Percentiles rank a stretch among this genome's conserved stretches.
Conservation (phyloP, 2,888 invertebrate genomes). For the Phragmatobia fuliginosa region DNA sequence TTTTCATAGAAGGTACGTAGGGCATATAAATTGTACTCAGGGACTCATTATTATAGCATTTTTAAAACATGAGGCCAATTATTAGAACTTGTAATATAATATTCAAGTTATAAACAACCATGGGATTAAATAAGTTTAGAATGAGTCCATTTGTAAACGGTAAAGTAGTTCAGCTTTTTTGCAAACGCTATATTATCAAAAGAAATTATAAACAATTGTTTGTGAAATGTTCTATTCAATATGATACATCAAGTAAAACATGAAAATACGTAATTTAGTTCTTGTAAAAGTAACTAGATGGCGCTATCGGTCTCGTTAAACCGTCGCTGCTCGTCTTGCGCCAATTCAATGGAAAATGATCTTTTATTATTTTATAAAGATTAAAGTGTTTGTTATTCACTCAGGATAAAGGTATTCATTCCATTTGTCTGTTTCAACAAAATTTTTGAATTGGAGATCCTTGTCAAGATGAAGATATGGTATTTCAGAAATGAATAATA, state of each 20-base stretch:
- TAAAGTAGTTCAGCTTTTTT: background rate
- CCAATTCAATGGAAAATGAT: slow-evolving; percentile 7
- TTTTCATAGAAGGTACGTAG: slow-evolving; percentile 36
- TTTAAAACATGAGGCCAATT: background rate
- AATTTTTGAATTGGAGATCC: slow-evolving; percentile 60
- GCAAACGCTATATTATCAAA: background rate
- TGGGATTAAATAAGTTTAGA: background rate
- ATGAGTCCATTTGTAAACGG: background rate
- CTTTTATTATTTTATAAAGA: slow-evolving; percentile 36
- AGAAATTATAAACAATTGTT: background rate
- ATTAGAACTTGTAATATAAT: background rate
- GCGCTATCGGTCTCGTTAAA: slow-evolving; percentile 11
- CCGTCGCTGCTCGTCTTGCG: background rate
- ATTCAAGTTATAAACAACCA: background rate
- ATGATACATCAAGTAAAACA: too few relatives aligned
- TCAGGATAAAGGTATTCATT: slow-evolving; percentile 64
- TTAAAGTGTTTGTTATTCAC: slow-evolving; percentile 54
- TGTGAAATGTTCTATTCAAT: background rate
- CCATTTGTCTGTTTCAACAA: slow-evolving; percentile 74
- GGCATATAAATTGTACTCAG: slow-evolving; percentile 5
- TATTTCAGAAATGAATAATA: slow-evolving; percentile 77
- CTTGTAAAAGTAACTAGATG: slow-evolving; percentile 37
- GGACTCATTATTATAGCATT: too few relatives aligned
- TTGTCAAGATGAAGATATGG: slow-evolving; percentile 56
- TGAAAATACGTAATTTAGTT: slow-evolving; percentile 8